These are phyloP conservation scores for Microplitis deprimator DNA, from an alignment of 2,888 invertebrate genomes.

Conservation along the genomic window DNA sequence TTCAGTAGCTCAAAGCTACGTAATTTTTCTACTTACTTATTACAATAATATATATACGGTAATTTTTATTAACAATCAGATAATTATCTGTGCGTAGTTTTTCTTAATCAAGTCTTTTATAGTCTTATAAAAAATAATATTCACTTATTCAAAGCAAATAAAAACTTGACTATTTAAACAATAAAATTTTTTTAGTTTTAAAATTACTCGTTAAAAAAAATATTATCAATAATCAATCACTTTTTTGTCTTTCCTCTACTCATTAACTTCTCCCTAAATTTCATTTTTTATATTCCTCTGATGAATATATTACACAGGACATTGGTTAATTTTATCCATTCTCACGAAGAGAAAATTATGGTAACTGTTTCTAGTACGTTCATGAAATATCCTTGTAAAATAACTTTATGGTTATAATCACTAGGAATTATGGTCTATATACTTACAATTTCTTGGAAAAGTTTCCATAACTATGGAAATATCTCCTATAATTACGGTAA, in stretches of 20 bases:
- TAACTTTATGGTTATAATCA: too few species aligned
- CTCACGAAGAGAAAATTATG: too few species aligned
- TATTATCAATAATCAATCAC: constrained; percentile 23
- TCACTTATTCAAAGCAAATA: neutral
- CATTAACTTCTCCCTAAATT: neutral
- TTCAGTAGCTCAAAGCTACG: neutral
- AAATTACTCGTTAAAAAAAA: constrained; percentile 13
- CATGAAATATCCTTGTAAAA: too few species aligned
- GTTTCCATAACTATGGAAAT: too few species aligned
- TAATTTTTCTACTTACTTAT: neutral
- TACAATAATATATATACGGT: constrained; percentile 44
- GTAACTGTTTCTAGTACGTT: too few species aligned
- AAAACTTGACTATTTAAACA: constrained; percentile 25
- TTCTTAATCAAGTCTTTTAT: neutral
- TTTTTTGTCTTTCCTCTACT: neutral
- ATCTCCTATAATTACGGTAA: too few species aligned
- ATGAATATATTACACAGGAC: too few species aligned
- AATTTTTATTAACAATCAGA: neutral
- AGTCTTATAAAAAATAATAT: neutral
- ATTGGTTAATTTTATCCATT: too few species aligned
- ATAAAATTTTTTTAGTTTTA: constrained; percentile 33
- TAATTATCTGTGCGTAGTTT: neutral
- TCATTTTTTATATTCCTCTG: too few species aligned
- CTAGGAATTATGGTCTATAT: too few species aligned
- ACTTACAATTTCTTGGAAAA: too few species aligned